Evolutionary conservation across 35 echinoderm and acorn worm genomes (phyloP).

Genomic region (Apostichopus californicus): DNA sequence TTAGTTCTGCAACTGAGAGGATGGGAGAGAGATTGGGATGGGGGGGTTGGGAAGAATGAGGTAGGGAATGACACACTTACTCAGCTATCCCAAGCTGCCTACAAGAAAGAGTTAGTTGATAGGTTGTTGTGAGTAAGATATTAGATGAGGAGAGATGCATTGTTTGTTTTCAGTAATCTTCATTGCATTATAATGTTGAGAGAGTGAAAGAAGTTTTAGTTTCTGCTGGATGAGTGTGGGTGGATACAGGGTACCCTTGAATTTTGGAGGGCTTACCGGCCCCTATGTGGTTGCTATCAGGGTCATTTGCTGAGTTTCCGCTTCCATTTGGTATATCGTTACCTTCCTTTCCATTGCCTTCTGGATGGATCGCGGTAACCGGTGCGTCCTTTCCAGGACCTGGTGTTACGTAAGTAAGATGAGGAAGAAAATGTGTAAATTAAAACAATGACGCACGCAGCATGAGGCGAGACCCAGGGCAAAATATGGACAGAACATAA

Average conservation of each 20-base stretch:
- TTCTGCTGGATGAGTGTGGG: neutral
- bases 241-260: neutral
- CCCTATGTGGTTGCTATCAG: constrained; percentile 37
- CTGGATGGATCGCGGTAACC: neutral
- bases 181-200: too few species aligned
- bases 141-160: too few species aligned
- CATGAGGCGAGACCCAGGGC: neutral
- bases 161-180: too few species aligned
- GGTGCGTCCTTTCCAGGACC: neutral
- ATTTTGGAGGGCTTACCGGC: constrained; percentile 27
- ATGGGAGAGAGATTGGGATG: neutral
- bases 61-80: too few species aligned
- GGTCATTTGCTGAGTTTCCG: neutral
- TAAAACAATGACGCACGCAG: neutral
- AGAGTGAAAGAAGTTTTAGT: neutral
- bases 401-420: constrained; percentile 8
- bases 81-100: too few species aligned
- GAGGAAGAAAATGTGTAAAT: neutral
- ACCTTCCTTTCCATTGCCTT: constrained; percentile 16
- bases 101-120: too few species aligned
- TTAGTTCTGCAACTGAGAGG: neutral
- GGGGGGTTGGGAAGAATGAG: too few species aligned
- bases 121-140: too few species aligned
- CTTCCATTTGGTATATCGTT: constrained; percentile 4
- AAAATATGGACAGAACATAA: neutral